phyloP scores from a whole-genome alignment of 2,113 vertebrate species.

The Cygnus atratus region DNA sequence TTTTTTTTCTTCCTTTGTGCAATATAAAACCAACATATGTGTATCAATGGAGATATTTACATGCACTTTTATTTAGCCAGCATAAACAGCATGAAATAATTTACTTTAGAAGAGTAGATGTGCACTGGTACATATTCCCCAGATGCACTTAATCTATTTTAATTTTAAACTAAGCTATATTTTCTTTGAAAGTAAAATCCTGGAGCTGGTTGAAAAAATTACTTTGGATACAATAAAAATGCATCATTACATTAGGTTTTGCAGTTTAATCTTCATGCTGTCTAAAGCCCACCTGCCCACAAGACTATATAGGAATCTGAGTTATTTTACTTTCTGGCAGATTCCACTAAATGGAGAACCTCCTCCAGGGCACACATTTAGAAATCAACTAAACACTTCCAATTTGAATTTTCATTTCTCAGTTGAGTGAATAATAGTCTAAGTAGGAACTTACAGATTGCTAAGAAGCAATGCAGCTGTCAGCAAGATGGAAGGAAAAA shows the following conservation, averaged over 20 bases:
- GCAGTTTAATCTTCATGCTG: conserved; percentile 20
- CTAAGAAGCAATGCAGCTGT: neutral
- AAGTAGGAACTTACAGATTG: neutral
- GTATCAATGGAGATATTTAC: neutral
- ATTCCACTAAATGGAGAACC: conserved; percentile 41
- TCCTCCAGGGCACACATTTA: conserved; percentile 45
- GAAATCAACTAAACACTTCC: conserved; percentile 40
- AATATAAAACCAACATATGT: neutral
- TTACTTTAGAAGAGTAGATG: neutral
- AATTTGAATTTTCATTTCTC: conserved; percentile 62
- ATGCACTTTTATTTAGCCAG: neutral
- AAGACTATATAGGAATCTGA: neutral
- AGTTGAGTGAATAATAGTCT: conserved; percentile 38
- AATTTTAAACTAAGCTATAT: conserved; percentile 36
- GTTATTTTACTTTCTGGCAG: conserved; percentile 38
- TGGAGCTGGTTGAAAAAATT: neutral
- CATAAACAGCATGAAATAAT: neutral
- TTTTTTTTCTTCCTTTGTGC: neutral
- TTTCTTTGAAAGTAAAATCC: conserved; percentile 14
- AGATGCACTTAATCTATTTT: conserved; percentile 12
- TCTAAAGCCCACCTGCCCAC: conserved; percentile 35
- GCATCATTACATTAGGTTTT: neutral
- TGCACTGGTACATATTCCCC: neutral
- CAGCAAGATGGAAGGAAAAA: neutral
- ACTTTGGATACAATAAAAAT: conserved; percentile 30